Evolutionary conservation across 1,140 invertebrate genomes (phyloP).

Genomic region (Cyrtorhinus lividipennis): DNA sequence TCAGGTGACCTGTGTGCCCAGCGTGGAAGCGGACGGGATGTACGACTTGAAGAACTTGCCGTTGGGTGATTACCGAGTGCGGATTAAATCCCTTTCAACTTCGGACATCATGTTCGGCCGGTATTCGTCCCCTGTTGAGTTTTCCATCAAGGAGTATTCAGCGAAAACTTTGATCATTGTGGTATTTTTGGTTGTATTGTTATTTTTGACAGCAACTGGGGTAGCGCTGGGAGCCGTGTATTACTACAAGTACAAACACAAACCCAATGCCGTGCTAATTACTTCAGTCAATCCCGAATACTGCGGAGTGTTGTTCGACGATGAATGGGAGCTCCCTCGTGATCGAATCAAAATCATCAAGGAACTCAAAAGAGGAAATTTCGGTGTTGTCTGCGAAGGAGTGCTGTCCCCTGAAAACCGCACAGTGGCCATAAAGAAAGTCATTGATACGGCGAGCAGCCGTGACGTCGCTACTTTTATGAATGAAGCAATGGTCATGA

Average conservation of each 20-base stretch:
- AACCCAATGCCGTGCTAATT: constrained; percentile 16
- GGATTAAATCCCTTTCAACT: constrained; percentile 11
- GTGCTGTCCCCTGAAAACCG: constrained; percentile 35
- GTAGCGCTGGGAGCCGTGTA: constrained; percentile 13
- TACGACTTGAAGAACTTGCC: constrained; percentile 1
- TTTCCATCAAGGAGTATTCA: constrained; percentile 20
- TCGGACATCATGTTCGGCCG: constrained; percentile 14
- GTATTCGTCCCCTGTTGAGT: constrained; percentile 13
- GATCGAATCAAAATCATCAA: constrained; percentile 62
- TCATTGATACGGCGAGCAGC: constrained; percentile 73
- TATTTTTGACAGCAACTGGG: constrained; percentile 13
- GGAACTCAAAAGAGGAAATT: constrained; percentile 86
- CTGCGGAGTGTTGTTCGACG: constrained; percentile 39
- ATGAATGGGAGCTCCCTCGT: constrained; percentile 89
- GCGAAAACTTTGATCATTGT: constrained; percentile 11
- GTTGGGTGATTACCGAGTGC: constrained; percentile 8
- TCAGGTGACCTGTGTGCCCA: constrained; percentile 27
- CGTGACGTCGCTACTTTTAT: constrained; percentile 72
- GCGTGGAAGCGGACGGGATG: background rate
- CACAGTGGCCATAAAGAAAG: constrained; percentile 84
- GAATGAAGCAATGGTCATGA: constrained; percentile 91
- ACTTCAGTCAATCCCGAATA: constrained; percentile 26
- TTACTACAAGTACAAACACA: constrained; percentile 20
- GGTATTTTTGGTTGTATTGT: constrained; percentile 12
- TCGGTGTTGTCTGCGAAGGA: constrained; percentile 84